A percentile compares a stretch with the other conserved stretches of the same genome.
phyloP scores from a whole-genome alignment of 1,140 invertebrate genomes.

The Goniozus legneri region DNA sequence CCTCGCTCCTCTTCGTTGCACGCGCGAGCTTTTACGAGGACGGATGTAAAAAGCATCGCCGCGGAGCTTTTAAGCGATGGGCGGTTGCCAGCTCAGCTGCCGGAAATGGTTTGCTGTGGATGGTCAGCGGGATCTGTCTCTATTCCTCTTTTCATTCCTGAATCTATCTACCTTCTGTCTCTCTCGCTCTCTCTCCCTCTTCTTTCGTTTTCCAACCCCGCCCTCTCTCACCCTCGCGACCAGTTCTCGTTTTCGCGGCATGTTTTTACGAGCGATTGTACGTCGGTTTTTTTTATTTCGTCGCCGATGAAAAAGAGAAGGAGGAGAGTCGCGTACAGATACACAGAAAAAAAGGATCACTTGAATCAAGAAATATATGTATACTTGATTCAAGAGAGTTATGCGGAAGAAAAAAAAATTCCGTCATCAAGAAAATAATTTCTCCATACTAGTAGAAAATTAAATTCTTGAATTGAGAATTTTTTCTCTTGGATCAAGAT shows the following conservation, averaged over 20 bases:
- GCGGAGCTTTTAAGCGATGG: constrained; percentile 7
- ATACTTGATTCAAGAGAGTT: too few species aligned
- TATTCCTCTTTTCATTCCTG: too few species aligned
- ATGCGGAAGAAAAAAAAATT: too few species aligned
- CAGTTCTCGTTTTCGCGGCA: constrained; percentile 8
- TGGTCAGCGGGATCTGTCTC: constrained; percentile 15
- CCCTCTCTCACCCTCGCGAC: not conserved
- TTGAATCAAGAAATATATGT: too few species aligned
- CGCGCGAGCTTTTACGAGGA: not conserved
- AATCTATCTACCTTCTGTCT: not conserved
- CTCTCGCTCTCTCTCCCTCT: not conserved
- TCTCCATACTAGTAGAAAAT: too few species aligned
- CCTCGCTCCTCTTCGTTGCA: not conserved
- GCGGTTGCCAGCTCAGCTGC: constrained; percentile 10
- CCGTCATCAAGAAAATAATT: too few species aligned
- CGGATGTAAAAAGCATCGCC: constrained; percentile 6
- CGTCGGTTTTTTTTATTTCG: constrained; percentile 7
- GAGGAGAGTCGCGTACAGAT: constrained; percentile 4
- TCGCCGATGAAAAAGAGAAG: constrained; percentile 4
- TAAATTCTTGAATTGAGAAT: too few species aligned
- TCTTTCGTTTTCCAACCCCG: not conserved
- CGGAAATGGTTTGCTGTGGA: constrained; percentile 13
- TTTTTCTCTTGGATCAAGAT: too few species aligned
- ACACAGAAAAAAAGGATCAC: too few species aligned
- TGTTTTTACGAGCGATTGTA: constrained; percentile 13